These are phyloP conservation scores for Clarias platycephalus DNA, from an alignment of 2,797 vertebrate genomes.

Conservation along the genomic window DNA sequence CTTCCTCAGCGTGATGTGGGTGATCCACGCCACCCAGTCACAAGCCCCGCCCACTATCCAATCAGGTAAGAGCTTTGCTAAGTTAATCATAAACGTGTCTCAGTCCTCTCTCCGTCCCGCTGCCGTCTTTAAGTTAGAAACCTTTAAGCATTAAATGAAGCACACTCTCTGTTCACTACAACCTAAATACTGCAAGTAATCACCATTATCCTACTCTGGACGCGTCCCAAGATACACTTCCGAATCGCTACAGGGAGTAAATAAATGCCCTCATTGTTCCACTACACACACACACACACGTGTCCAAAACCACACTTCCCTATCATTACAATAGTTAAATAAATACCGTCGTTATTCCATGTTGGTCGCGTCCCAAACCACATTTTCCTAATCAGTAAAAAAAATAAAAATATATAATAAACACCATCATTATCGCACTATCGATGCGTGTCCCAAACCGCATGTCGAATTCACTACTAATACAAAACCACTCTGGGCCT, in stretches of 20 bases:
- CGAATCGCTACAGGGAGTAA: not conserved
- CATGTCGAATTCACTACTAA: too few species aligned
- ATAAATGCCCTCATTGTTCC: not conserved
- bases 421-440: too few species aligned
- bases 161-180: not conserved
- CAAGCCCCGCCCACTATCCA: slow-evolving; percentile 30
- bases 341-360: not conserved
- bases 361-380: too few species aligned
- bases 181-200: not conserved
- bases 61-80: slow-evolving; percentile 48
- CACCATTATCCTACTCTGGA: not conserved
- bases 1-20: slow-evolving; percentile 26
- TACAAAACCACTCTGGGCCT: too few species aligned
- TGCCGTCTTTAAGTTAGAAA: not conserved
- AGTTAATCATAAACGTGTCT: not conserved
- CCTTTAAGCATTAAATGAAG: too few species aligned
- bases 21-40: slow-evolving; percentile 2
- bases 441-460: too few species aligned
- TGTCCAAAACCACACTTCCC: not conserved
- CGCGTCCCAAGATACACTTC: not conserved
- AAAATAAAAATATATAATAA: too few species aligned
- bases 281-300: not conserved
- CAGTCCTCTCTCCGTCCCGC: not conserved
- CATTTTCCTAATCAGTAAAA: too few species aligned
- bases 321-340: not conserved